These are phyloP conservation scores for Eupithecia inturbata DNA, from an alignment of 2,888 invertebrate species.

Conservation along the genomic window DNA sequence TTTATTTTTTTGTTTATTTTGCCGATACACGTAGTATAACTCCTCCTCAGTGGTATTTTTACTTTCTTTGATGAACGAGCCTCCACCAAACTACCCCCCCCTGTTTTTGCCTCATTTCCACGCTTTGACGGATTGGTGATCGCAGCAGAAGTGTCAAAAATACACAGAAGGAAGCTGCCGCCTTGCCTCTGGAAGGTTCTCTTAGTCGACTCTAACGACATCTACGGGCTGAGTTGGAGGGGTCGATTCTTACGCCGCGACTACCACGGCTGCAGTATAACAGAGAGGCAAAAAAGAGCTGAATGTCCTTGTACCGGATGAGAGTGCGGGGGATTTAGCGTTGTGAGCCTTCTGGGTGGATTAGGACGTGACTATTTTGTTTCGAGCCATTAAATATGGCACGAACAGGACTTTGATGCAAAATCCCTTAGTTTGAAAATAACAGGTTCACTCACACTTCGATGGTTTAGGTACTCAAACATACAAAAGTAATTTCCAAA, in stretches of 20 bases:
- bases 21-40: neutral
- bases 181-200: neutral
- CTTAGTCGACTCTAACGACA: neutral
- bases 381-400: slow-evolving; percentile 65
- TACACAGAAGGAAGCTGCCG: neutral
- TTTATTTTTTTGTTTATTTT: neutral
- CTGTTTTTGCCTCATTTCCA: neutral
- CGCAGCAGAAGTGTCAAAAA: neutral
- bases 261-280: neutral
- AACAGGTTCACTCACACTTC: slow-evolving; percentile 47
- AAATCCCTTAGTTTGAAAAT: slow-evolving; percentile 71
- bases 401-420: slow-evolving; percentile 69
- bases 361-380: neutral
- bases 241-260: neutral
- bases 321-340: neutral
- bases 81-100: neutral
- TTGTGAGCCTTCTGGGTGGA: slow-evolving; percentile 7
- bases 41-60: neutral
- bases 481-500: neutral
- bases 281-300: neutral
- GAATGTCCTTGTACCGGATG: neutral
- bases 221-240: neutral
- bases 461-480: neutral
- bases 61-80: too few species aligned
- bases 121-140: neutral